Evolutionary conservation across 2,797 vertebrate genomes (phyloP).

Genomic region (Pipistrellus pipistrellus): DNA sequence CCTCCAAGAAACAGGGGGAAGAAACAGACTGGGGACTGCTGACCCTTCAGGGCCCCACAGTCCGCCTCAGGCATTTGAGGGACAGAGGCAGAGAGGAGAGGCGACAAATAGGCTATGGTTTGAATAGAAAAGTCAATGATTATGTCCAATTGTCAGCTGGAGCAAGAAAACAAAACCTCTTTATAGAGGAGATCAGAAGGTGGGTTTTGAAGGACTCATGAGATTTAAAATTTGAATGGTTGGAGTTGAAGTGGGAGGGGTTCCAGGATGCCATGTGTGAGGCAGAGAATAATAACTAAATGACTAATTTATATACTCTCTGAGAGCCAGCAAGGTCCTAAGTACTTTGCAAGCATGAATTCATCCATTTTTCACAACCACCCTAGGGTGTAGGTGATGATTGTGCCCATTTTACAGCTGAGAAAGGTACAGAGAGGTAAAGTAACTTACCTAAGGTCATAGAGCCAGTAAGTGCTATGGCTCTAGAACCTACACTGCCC

Average conservation of each 20-base stretch:
- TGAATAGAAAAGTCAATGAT: neutral
- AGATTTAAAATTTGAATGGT: neutral
- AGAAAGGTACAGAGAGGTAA: neutral
- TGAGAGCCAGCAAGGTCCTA: neutral
- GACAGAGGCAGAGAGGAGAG: neutral
- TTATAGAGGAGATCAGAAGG: neutral
- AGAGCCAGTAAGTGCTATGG: neutral
- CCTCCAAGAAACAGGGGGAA: neutral
- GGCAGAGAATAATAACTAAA: neutral
- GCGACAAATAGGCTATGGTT: neutral
- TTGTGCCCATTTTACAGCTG: neutral
- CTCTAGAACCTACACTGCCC: neutral
- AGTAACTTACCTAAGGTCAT: neutral
- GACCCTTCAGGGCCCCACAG: neutral
- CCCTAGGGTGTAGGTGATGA: neutral
- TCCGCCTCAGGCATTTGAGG: neutral
- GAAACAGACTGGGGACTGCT: neutral
- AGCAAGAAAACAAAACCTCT: constrained; percentile 21
- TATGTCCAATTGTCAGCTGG: neutral
- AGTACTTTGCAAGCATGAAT: neutral
- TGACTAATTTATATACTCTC: neutral
- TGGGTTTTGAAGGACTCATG: neutral
- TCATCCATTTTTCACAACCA: neutral
- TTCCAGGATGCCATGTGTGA: neutral
- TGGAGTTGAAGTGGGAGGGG: neutral